phyloP scores from a whole-genome alignment of 2,113 vertebrate genomes.

The Indicator maculatus region DNA sequence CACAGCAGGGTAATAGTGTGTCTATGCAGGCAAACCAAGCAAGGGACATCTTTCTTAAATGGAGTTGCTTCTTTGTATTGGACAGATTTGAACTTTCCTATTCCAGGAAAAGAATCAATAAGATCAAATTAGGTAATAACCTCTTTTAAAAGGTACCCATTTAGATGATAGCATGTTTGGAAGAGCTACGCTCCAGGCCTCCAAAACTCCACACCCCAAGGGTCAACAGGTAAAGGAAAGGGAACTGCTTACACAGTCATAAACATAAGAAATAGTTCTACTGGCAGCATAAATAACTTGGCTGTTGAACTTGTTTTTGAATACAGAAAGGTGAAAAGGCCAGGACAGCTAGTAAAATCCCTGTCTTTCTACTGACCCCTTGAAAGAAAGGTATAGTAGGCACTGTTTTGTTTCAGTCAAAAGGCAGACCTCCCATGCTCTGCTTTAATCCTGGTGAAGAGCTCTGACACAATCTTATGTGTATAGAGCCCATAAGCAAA shows the following conservation, averaged over 20 bases:
- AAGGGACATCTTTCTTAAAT: background rate
- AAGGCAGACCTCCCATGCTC: background rate
- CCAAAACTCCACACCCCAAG: background rate
- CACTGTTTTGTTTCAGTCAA: background rate
- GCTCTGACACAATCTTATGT: background rate
- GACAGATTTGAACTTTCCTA: background rate
- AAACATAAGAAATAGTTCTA: background rate
- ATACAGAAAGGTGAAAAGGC: conserved; percentile 1
- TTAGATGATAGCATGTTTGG: background rate
- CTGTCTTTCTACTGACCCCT: background rate
- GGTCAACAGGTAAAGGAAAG: background rate
- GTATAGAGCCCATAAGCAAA: background rate
- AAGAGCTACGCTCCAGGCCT: background rate
- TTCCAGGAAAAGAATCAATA: background rate
- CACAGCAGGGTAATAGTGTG: accelerated
- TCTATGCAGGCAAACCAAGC: background rate
- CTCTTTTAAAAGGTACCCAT: background rate
- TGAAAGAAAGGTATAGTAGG: background rate
- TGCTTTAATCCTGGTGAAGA: background rate
- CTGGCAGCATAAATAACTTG: background rate
- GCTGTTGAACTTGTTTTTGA: background rate
- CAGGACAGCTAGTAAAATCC: background rate
- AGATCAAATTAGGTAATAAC: background rate
- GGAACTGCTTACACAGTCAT: background rate
- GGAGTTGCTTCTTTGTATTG: background rate